Conservation (phyloP, 2,113 vertebrate genomes). For the Rallus limicola region DNA sequence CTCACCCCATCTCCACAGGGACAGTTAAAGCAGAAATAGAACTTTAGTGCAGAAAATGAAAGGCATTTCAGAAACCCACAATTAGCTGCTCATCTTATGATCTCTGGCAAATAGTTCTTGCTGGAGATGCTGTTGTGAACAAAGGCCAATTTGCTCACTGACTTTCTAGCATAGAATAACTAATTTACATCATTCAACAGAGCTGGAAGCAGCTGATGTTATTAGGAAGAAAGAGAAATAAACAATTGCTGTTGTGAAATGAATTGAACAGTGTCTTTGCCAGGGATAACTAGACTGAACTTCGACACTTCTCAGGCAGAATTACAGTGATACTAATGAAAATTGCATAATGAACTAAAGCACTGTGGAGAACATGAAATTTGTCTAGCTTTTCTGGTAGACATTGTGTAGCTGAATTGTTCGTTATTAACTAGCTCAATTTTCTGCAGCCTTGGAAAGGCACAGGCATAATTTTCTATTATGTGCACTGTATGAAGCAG, state of each 20-base stretch:
- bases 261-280: not conserved
- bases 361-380: not conserved
- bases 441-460: not conserved
- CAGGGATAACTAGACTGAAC: not conserved
- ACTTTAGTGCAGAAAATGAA: not conserved
- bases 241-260: conserved; percentile 20
- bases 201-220: conserved; percentile 7
- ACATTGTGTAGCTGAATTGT: not conserved
- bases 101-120: conserved; percentile 12
- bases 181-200: conserved; percentile 32
- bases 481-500: not conserved
- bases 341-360: not conserved
- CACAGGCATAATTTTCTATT: not conserved
- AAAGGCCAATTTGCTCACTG: conserved; percentile 19
- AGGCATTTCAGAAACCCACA: conserved; percentile 20
- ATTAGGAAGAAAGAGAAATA: conserved; percentile 17
- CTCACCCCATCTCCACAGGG: not conserved
- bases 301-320: not conserved
- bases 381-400: not conserved
- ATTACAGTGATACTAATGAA: not conserved
- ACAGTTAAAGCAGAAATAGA: conserved; percentile 1
- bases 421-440: not conserved
- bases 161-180: conserved; percentile 25
- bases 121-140: not conserved
- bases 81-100: conserved; percentile 22